Evolutionary conservation across 2,888 invertebrate genomes (phyloP).

Genomic region (Oxyteleia sp.): DNA sequence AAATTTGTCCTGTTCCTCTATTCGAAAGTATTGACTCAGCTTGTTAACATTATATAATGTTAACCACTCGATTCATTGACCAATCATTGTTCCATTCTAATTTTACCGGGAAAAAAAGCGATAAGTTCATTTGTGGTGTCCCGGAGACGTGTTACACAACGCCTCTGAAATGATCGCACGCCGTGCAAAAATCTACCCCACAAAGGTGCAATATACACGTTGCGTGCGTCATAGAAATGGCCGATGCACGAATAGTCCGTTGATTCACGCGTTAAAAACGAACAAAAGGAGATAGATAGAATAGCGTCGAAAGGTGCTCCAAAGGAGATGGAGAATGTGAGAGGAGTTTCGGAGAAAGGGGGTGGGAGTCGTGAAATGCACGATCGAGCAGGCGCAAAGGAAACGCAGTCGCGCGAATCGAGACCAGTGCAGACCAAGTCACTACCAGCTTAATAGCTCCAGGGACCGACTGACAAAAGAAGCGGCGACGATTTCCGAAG

Average conservation of each 20-base stretch:
- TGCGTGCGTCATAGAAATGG: slow-evolving; percentile 48
- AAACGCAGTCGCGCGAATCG: too few species aligned
- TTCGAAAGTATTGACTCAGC: slow-evolving; percentile 26
- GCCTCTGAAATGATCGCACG: slow-evolving; percentile 1
- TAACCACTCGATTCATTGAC: slow-evolving; percentile 34
- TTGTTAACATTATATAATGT: slow-evolving; percentile 12
- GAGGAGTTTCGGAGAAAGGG: too few species aligned
- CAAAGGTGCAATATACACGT: slow-evolving; percentile 22
- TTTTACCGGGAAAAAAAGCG: slow-evolving; percentile 20
- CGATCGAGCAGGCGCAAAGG: too few species aligned
- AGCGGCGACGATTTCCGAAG: slow-evolving; percentile 55
- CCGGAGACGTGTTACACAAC: slow-evolving; percentile 42
- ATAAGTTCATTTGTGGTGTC: slow-evolving; percentile 40
- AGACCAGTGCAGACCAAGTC: slow-evolving; percentile 82
- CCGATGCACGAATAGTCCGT: too few species aligned
- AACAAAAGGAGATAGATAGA: too few species aligned
- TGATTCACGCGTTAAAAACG: too few species aligned
- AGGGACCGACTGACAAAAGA: slow-evolving; percentile 66
- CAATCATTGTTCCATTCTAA: slow-evolving; percentile 50
- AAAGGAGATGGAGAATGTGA: too few species aligned
- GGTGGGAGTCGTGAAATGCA: too few species aligned
- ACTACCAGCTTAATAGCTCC: slow-evolving; percentile 78
- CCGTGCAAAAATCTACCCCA: slow-evolving; percentile 59
- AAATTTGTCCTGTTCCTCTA: not conserved
- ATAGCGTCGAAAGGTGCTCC: too few species aligned